A percentile compares a stretch with the other conserved stretches of the same genome.
Evolutionary conservation across 2,797 vertebrate species (phyloP).

Genomic region (Anniella stebbinsi): DNA sequence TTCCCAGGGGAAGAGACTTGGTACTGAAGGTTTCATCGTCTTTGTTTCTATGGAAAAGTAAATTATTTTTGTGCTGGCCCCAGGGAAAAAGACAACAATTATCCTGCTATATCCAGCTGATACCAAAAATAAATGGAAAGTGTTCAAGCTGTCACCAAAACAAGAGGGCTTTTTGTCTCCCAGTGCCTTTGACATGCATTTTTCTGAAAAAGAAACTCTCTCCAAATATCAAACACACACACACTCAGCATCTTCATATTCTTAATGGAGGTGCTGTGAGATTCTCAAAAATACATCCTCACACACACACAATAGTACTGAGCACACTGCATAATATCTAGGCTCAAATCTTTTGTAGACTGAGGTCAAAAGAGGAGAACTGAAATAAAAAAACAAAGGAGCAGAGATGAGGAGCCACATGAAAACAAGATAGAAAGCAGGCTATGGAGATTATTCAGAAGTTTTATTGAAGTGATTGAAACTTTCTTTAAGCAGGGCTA

Average conservation of each 20-base stretch:
- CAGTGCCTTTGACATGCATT: constrained; percentile 47
- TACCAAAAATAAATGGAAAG: neutral
- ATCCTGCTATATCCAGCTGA: neutral
- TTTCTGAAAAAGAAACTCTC: neutral
- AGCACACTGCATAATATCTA: constrained; percentile 47
- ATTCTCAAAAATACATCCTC: constrained; percentile 26
- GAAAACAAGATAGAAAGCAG: neutral
- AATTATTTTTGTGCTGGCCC: neutral
- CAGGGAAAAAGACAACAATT: constrained; percentile 17
- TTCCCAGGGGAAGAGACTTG: neutral
- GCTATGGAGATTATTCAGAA: neutral
- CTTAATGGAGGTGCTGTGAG: constrained; percentile 47
- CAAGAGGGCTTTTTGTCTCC: constrained; percentile 11
- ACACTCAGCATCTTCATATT: constrained; percentile 18
- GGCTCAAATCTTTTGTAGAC: constrained; percentile 8
- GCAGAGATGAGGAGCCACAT: constrained; percentile 12
- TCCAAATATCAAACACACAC: constrained; percentile 37
- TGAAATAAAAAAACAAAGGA: constrained; percentile 40
- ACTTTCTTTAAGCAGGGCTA: neutral
- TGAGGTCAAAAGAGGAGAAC: constrained; percentile 5
- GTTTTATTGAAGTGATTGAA: neutral
- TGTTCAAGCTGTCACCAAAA: neutral
- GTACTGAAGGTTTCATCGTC: neutral
- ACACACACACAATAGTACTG: neutral
- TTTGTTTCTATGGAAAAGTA: constrained; percentile 7